Evolutionary conservation across 2,888 invertebrate species (phyloP).

Genomic region (Cosmia trapezina): DNA sequence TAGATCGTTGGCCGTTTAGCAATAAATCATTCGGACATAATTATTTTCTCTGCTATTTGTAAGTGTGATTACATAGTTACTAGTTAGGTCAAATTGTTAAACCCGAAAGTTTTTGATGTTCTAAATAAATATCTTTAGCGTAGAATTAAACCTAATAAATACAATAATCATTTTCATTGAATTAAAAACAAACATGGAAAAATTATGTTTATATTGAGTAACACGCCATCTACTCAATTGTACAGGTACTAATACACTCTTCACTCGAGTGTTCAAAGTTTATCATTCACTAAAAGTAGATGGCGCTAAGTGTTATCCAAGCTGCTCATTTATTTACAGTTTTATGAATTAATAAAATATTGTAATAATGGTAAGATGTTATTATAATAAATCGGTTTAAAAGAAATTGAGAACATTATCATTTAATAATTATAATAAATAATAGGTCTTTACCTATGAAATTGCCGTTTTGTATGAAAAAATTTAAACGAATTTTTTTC

Average conservation of each 20-base stretch:
- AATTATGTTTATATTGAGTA: neutral
- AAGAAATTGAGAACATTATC: neutral
- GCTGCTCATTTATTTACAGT: conserved; percentile 19
- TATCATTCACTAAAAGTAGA: conserved; percentile 40
- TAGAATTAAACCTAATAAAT: neutral
- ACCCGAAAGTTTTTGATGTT: too few relatives aligned
- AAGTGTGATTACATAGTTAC: conserved; percentile 1
- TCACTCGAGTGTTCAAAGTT: neutral
- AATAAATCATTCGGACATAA: conserved; percentile 50
- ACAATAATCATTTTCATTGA: neutral
- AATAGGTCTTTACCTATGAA: too few relatives aligned
- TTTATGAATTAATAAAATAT: neutral
- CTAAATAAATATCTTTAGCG: neutral
- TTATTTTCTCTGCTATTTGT: conserved; percentile 13
- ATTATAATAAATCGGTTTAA: too few relatives aligned
- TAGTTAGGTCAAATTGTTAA: conserved; percentile 1
- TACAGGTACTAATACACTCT: conserved; percentile 15
- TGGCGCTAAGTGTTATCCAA: conserved; percentile 50
- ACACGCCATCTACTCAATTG: conserved; percentile 59
- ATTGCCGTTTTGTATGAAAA: too few relatives aligned
- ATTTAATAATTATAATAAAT: neutral
- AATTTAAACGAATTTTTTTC: too few relatives aligned
- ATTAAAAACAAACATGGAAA: neutral
- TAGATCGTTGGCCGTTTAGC: conserved; percentile 28
- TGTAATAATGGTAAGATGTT: neutral